These are phyloP conservation scores for Aplysia californica DNA, from an alignment of 1,140 invertebrate species.

Conservation along the genomic window DNA sequence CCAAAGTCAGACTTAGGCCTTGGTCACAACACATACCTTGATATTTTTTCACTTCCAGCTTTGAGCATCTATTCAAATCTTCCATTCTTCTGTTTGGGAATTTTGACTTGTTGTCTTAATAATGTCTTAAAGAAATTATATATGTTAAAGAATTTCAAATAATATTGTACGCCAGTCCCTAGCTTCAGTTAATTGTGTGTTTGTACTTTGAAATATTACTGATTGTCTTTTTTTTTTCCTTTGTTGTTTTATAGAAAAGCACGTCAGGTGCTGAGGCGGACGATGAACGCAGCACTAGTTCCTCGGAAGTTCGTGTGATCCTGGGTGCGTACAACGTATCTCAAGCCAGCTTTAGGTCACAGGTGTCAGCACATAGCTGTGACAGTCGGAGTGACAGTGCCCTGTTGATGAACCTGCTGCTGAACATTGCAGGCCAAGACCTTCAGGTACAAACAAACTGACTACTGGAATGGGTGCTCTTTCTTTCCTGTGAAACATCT, in stretches of 20 bases:
- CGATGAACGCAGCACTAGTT: constrained; percentile 14
- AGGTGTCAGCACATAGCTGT: neutral
- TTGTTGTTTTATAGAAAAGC: neutral
- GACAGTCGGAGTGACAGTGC: neutral
- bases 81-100: too few species aligned
- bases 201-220: too few species aligned
- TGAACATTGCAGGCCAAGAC: neutral
- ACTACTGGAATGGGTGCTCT: too few species aligned
- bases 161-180: too few species aligned
- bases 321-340: neutral
- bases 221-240: neutral
- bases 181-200: too few species aligned
- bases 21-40: too few species aligned
- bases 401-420: neutral
- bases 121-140: neutral
- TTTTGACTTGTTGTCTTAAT: too few species aligned
- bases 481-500: too few species aligned
- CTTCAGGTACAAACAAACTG: constrained; percentile 2
- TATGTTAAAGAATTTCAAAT: neutral
- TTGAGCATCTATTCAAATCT: too few species aligned
- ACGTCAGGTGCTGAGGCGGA: neutral
- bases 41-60: too few species aligned
- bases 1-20: too few species aligned
- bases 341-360: too few species aligned
- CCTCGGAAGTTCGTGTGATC: constrained; percentile 2